phyloP scores from a whole-genome alignment of 2,113 vertebrate genomes.

The Crypturellus undulatus region DNA sequence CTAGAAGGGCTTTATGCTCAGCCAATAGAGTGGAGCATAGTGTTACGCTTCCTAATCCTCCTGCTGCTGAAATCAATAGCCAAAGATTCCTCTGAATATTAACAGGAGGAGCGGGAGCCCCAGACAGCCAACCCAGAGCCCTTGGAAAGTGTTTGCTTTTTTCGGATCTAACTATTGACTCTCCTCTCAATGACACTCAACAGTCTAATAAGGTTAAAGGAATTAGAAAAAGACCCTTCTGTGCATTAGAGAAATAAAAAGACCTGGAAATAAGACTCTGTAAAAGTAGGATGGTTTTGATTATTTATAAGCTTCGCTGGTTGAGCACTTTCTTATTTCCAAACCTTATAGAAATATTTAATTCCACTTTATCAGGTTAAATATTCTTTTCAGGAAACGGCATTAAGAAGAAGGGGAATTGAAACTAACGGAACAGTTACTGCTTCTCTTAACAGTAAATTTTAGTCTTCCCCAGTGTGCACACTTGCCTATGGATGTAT shows the following conservation, averaged over 20 bases:
- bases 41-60: background rate
- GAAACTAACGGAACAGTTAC: background rate
- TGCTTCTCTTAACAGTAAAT: background rate
- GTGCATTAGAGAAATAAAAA: constrained; percentile 1
- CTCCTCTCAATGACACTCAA: background rate
- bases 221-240: constrained; percentile 4
- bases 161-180: background rate
- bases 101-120: background rate
- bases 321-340: background rate
- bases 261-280: background rate
- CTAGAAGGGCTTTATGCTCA: background rate
- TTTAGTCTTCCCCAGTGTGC: background rate
- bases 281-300: background rate
- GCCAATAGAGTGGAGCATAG: background rate
- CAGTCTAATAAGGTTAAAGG: background rate
- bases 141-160: background rate
- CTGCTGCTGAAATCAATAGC: constrained; percentile 4
- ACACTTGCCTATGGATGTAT: background rate
- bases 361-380: background rate
- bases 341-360: background rate
- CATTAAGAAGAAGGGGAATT: background rate
- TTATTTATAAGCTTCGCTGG: background rate
- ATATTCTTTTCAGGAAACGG: background rate
- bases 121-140: background rate
- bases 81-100: constrained; percentile 1